These are phyloP conservation scores for Andricus grossulariae DNA, from an alignment of 1,140 invertebrate species.

Conservation along the genomic window DNA sequence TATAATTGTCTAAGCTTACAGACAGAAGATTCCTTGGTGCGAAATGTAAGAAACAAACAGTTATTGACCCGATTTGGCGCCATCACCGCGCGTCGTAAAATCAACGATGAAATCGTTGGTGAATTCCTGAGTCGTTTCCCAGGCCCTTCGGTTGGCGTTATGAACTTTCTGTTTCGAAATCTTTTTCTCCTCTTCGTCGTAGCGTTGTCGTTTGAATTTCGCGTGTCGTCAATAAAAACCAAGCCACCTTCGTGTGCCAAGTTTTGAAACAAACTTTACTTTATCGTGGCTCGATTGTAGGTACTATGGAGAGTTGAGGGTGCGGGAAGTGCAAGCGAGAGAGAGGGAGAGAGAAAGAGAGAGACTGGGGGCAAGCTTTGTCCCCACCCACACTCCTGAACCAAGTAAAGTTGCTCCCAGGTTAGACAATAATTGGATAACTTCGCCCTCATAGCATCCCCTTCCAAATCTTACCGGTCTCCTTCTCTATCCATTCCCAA, in stretches of 20 bases:
- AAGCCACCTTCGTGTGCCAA: constrained; percentile 55
- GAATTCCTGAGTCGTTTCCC: constrained; percentile 19
- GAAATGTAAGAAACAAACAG: constrained; percentile 20
- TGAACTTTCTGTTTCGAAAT: neutral
- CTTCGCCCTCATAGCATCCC: constrained; percentile 68
- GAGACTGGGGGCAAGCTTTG: constrained; percentile 48
- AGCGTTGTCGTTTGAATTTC: constrained; percentile 63
- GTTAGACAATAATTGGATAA: constrained; percentile 77
- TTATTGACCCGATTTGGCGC: constrained; percentile 24
- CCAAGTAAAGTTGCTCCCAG: constrained; percentile 74
- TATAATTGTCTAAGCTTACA: no score
- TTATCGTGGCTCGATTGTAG: constrained; percentile 72
- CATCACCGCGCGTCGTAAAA: constrained; percentile 9
- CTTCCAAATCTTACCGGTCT: constrained; percentile 35
- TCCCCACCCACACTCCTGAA: constrained; percentile 55
- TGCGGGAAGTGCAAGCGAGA: constrained; percentile 12
- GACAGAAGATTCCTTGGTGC: neutral
- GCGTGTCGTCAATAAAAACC: constrained; percentile 66
- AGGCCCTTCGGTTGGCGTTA: constrained; percentile 30
- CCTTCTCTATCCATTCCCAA: constrained; percentile 34
- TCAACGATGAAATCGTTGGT: constrained; percentile 19
- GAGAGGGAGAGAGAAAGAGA: neutral
- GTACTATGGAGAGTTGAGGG: constrained; percentile 40
- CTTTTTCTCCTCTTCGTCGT: constrained; percentile 26
- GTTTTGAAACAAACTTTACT: constrained; percentile 74